A percentile compares a stretch with the other conserved stretches of the same genome.
Conservation (phyloP, 2,113 vertebrate species). For the Pluvialis apricaria region DNA sequence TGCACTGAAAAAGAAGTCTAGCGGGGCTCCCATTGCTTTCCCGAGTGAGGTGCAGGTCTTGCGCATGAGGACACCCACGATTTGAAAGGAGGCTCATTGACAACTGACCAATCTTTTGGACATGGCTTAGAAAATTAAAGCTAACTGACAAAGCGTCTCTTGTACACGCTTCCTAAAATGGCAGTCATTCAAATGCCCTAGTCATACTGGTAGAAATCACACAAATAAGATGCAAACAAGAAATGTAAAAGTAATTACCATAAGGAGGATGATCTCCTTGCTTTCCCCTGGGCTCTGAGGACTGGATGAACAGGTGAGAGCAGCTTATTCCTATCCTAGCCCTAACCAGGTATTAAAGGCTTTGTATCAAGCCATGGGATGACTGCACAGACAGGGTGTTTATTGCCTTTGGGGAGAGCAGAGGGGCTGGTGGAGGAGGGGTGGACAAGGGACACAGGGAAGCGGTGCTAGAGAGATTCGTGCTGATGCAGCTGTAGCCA, state of each 20-base stretch:
- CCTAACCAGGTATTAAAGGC: neutral
- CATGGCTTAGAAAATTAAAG: neutral
- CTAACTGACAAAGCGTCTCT: neutral
- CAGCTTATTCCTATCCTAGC: neutral
- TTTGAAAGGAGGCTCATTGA: neutral
- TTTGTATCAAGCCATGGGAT: neutral
- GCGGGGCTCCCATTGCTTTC: neutral
- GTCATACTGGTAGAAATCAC: neutral
- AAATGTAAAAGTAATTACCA: neutral
- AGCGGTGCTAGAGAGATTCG: rapidly evolving
- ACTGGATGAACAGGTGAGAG: neutral
- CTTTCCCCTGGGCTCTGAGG: neutral
- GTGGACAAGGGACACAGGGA: neutral
- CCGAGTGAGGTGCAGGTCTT: neutral
- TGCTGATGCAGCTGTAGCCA: neutral
- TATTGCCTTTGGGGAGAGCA: neutral
- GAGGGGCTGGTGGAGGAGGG: neutral
- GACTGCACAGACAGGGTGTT: neutral
- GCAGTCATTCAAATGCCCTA: neutral
- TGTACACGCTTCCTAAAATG: neutral
- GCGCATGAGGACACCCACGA: rapidly evolving
- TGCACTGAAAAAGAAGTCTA: neutral
- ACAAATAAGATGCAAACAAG: neutral
- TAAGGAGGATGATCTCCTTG: neutral
- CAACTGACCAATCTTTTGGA: neutral